Base-by-base conservation (phyloP, 2,888 invertebrate species). In the Cephalotes varians region DNA sequence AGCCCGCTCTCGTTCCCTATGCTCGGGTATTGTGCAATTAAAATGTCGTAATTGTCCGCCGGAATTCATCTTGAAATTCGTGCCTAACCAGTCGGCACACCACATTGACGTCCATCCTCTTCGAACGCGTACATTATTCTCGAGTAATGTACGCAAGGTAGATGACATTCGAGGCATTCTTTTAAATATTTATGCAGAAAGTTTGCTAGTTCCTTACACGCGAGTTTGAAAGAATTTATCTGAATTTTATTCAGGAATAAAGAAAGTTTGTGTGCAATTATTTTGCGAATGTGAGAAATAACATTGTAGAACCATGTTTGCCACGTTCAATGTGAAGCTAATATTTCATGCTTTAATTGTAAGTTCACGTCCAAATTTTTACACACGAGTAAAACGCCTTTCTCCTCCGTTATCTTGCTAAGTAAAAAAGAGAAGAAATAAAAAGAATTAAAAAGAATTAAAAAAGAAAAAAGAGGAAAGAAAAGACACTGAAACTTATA, bases 21-120 rank as follows among this genome's bases (percentile, higher is more conserved):
- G 82, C 82, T 81, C 79, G 84, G 81, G 80, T 91, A 92, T 92
- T 90, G 92, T 91, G 90, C 92, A 92, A 93, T 92, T 92, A 92
- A 92, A 93, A 93, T 91, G 89, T 91, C 91, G 90, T 90, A 92
- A 92, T 92, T 92, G 90, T 90, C 90, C 88, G 90, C 89, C 88
- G 89, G 90, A 90, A 90, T 90, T 90, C 88, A 90, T 90, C 90
- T 90, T 90, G 89, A 90, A 90, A 90, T 90, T 90, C 89, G 90
- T 87, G 73, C 83, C 84, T 83, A 80, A 87, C 82, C 62, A 54
- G 21, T 72, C 58, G 60, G 34, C 65, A 47, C n/a, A 44, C 31
- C 67, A 15, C 67, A 56, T 67, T 25, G 67, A 56, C 67, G 54
- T 67, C 25, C 44, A 25, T 56, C 31, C 47, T 77, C 44, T 21